Conservation (phyloP, 2,797 vertebrate species). For the Anas flavirostris region DNA sequence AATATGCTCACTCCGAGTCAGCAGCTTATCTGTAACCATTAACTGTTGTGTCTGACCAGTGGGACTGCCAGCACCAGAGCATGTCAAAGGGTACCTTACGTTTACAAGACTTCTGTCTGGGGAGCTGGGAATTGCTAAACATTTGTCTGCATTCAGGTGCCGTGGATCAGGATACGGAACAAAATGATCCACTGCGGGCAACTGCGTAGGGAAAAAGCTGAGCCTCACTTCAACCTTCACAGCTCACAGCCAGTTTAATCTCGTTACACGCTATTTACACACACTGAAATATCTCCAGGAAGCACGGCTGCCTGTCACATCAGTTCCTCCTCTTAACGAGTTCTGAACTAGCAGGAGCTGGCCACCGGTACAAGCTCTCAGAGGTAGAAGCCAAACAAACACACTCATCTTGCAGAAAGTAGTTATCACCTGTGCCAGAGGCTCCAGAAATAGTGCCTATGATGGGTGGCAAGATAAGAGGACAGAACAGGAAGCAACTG, state of each 20-base stretch:
- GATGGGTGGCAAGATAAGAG: conserved; percentile 22
- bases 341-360: not conserved
- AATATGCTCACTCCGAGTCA: not conserved
- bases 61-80: not conserved
- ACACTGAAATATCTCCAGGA: conserved; percentile 13
- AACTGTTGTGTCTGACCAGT: not conserved
- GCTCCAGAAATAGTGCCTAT: not conserved
- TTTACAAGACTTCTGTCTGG: not conserved
- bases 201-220: not conserved
- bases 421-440: not conserved
- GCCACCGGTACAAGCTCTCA: not conserved
- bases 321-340: conserved; percentile 13
- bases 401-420: not conserved
- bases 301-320: not conserved
- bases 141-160: not conserved
- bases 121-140: not conserved
- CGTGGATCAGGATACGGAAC: not conserved
- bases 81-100: not conserved
- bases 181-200: not conserved
- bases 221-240: conserved; percentile 3
- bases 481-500: conserved; percentile 13
- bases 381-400: not conserved
- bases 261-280: not conserved
- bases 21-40: not conserved
- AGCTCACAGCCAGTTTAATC: not conserved